phyloP scores from a whole-genome alignment of 1,140 invertebrate species.

The Ceratitis capitata region DNA sequence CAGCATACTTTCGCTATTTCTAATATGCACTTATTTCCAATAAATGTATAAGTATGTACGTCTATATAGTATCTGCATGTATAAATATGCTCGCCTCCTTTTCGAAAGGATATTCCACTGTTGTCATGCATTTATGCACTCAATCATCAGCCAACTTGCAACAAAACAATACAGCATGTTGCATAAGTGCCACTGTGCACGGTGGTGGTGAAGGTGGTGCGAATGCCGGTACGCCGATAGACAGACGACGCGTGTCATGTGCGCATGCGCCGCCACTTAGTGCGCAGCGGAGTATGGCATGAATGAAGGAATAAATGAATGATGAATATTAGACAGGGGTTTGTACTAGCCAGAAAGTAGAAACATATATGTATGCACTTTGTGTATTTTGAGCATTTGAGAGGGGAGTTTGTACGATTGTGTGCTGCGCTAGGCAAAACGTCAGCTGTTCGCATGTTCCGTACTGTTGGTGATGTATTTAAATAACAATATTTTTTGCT shows the following conservation, averaged over 20 bases:
- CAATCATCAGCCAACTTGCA: slow-evolving; percentile 23
- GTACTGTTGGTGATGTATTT: background rate
- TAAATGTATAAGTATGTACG: background rate
- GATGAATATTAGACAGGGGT: background rate
- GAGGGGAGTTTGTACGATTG: background rate
- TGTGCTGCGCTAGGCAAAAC: background rate
- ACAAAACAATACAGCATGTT: slow-evolving; percentile 12
- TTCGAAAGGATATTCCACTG: background rate
- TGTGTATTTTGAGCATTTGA: no score
- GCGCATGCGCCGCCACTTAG: slow-evolving; percentile 27
- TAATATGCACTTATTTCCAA: background rate
- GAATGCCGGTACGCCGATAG: background rate
- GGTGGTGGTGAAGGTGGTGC: background rate
- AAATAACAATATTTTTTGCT: slow-evolving; percentile 8
- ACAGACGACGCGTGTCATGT: slow-evolving; percentile 29
- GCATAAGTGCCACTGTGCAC: background rate
- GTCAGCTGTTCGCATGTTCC: slow-evolving; percentile 12
- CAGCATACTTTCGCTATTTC: no score
- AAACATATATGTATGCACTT: background rate
- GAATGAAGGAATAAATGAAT: no score
- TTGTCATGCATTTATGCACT: slow-evolving; percentile 28
- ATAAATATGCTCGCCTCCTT: background rate
- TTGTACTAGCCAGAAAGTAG: background rate
- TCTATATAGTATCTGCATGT: background rate
- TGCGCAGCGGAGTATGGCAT: background rate